Evolutionary conservation across 1,140 invertebrate species (phyloP), one percentile per base, ranked within the genome.

Genomic region (Belonocnema kinseyi): DNA sequence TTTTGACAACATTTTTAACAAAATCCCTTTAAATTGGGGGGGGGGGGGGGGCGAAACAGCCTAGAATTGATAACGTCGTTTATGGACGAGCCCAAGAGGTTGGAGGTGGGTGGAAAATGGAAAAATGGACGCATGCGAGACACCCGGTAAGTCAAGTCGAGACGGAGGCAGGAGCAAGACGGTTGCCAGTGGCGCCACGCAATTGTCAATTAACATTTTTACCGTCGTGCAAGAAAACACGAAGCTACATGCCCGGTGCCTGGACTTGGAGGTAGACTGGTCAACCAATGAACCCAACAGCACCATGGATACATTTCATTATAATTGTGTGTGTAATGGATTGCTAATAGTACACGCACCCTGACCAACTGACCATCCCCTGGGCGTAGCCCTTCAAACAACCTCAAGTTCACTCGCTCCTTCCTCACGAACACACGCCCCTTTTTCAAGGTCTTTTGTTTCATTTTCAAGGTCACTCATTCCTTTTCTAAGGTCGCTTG

Each of bases 121-220:
- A 77, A 83, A 84, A 82, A 79, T 81, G 76, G 73, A 73, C 58
- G 75, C 79, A 40, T 66, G 40, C 58, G 26, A 50, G 77, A 78
- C 76, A 82, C 70, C 58, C 40, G 75, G 75, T 76, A 76, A 66
- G 54, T 66, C 26, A 33, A 5, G 26, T 74, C 74, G 78, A 77
- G 73, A 21, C 21, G 79, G 80, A 78, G 76, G 77, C 61, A 70
- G 79, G 75, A 80, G 74, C 79, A 77, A 81, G 84, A 85, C 83
- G 83, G 82, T 85, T 77, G 33, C 76, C 79, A 74, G 82, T 88
- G 89, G 88, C 88, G 90, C 90, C 89, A 88, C 83, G 88, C 86
- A 89, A 91, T 90, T 89, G 90, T 89, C 88, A 90, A 91, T 91
- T 91, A 91, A 89, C 84, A 89, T 89, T 91, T 91, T 91, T 90